Conservation (phyloP, 2,113 vertebrate genomes). For the Python bivittatus region DNA sequence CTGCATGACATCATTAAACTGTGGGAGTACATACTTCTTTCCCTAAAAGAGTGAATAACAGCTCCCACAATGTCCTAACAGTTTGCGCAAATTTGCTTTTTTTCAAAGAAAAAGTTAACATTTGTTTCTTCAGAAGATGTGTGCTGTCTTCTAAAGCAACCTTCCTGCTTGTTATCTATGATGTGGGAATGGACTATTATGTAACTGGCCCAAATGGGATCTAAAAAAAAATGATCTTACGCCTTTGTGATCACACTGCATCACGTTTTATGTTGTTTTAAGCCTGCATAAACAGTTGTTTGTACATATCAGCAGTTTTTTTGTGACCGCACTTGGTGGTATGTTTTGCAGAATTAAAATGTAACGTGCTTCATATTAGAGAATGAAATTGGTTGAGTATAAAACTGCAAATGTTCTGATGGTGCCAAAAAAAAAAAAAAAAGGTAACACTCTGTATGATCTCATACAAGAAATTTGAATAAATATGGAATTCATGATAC, state of each 20-base stretch:
- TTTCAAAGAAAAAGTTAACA: neutral
- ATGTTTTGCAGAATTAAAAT: neutral
- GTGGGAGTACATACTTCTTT: neutral
- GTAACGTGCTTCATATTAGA: neutral
- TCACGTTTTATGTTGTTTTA: neutral
- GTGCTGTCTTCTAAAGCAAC: neutral
- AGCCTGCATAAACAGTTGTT: neutral
- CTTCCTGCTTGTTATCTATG: too few species aligned
- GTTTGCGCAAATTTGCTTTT: neutral
- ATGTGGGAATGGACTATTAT: neutral
- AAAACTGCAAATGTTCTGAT: neutral
- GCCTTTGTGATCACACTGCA: neutral
- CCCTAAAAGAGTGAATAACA: neutral
- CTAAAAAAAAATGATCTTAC: neutral
- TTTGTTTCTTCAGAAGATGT: neutral
- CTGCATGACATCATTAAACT: neutral
- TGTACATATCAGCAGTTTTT: neutral
- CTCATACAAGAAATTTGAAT: neutral
- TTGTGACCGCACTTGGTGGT: neutral
- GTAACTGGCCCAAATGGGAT: neutral
- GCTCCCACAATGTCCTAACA: neutral
- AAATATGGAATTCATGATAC: neutral
- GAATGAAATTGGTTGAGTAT: neutral
- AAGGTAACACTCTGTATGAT: neutral
- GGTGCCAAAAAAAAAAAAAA: neutral